Evolutionary conservation across 2,888 invertebrate species (phyloP), one percentile per base, ranked within the genome.

Genomic region (Brachylomia viminalis): DNA sequence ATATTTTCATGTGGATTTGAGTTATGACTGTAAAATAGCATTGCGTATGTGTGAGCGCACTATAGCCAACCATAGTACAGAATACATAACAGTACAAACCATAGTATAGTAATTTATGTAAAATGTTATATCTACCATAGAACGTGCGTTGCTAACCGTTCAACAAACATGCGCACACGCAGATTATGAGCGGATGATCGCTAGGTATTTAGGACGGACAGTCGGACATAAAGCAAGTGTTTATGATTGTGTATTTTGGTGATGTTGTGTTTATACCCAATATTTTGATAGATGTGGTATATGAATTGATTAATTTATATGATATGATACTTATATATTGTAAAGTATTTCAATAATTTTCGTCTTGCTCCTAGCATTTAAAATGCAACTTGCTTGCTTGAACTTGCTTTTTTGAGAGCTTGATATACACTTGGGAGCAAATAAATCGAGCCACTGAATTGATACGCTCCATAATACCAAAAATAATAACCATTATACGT

Each of bases 101-200:
- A n/a, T n/a, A 59, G n/a, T 59, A 5, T 23, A n/a, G 23, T n/a
- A 65, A 65, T 62, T 47, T 64, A n/a, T 56, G 58, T 54, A 71
- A 62, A 59, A 59, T 47, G 68, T 49, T 61, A 58, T 52, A 33
- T 45, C 42, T 20, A 61, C 49, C 59, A 62, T 7, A 5, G 49
- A 66, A 56, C 76, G 64, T 76, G 64, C 56, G 47, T 65, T 68
- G 68, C 80, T 83, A 83, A 83, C 72, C 64, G 76, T 68, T 65
- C 64, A 54, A 62, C 71, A 83, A 83, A 83, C 71, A 83, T 64
- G 64, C 72, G 83, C 67, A 20, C 61, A 66, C 84, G 83, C 84
- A 27, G 66, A 73, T 79, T 67, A 71, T 72, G 76, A 67, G 49
- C 67, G 30, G 64, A 80, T 80, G 83, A 82, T 79, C 61, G 72